Evolutionary conservation across 2,888 invertebrate species (phyloP).

Genomic region (Meiosimyza decipiens): DNA sequence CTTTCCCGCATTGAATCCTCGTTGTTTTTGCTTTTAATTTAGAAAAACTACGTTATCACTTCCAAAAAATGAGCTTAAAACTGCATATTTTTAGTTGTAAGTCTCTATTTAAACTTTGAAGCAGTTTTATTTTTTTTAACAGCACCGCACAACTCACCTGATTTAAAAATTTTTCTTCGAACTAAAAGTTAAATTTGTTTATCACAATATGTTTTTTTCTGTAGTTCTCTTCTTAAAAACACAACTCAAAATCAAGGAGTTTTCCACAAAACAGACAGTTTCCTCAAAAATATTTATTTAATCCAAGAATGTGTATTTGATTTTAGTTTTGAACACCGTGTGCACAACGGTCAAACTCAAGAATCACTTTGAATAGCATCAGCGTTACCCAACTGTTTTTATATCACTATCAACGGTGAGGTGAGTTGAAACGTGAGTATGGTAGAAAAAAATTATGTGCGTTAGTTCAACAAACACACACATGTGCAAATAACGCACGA

Average conservation of each 20-base stretch:
- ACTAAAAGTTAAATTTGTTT: conserved; percentile 13
- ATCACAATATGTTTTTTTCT: conserved; percentile 26
- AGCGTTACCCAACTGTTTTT: conserved; percentile 58
- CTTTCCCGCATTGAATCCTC: no score
- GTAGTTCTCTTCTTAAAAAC: conserved; percentile 23
- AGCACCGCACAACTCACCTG: conserved; percentile 38
- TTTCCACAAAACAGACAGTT: conserved; percentile 6
- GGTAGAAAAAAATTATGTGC: conserved; percentile 12
- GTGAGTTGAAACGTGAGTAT: neutral
- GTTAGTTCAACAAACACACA: conserved; percentile 1
- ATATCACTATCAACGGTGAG: conserved; percentile 54
- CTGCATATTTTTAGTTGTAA: no score
- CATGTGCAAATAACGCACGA: neutral
- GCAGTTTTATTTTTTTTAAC: no score
- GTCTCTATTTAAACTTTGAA: no score
- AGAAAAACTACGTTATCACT: no score
- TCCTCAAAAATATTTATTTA: conserved; percentile 24
- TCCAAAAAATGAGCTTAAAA: no score
- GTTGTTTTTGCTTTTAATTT: no score
- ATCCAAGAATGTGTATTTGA: conserved; percentile 32
- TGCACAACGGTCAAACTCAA: conserved; percentile 56
- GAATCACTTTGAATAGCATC: conserved; percentile 64
- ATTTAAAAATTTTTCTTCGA: conserved; percentile 33
- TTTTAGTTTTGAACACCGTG: conserved; percentile 37
- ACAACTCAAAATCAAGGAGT: conserved; percentile 33